Base-by-base conservation (phyloP, 2,113 vertebrate species). In the Camarhynchus parvulus region DNA sequence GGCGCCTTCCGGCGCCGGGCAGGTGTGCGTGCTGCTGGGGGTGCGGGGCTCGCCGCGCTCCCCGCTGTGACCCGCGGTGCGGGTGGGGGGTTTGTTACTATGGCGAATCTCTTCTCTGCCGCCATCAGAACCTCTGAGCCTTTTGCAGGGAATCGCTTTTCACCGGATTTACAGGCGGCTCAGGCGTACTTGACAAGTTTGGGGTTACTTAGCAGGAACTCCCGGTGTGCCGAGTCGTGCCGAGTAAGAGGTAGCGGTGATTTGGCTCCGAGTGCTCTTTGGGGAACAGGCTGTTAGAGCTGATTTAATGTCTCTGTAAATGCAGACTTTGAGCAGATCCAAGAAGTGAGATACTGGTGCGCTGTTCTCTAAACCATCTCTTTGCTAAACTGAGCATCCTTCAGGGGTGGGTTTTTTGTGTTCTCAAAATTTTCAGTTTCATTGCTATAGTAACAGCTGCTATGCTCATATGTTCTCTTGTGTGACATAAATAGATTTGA, bases 401-500 rank as follows among this genome's bases (percentile, higher is more conserved):
- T 96, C 94, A 94, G 74, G 93, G 96, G 81, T 74, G 87, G 46
- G 24, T 59, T 94, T 96, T 86, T 41, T 88, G 69, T 85, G 86
- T 96, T 92, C 94, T 72, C 80, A 92, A 93, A 97, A 97, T 93
- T 96, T 96, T 90, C 89, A 91, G 95, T 95, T 96, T 96, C 96
- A 97, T 96, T 97, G 94, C 95, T 98, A 94, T 97, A 95, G 96
- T 93, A 97, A 96, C 97, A 97, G 97, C 96, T 97, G 97, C 96
- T 96, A 62, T 67, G 92, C 92, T 97, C 95, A 37, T 96, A 96
- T 95, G 97, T 96, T 97, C 94, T 90, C 92, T 96, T 95, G 89
- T 90, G 94, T 95, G 96, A 97, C 94, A 96, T 96, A 96, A 96
- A 97, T 96, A 96, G 95, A 96, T 95, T 62, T 67, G 89, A 81